Conservation (phyloP, 2,797 vertebrate species). For the Triplophysa bombifrons region DNA sequence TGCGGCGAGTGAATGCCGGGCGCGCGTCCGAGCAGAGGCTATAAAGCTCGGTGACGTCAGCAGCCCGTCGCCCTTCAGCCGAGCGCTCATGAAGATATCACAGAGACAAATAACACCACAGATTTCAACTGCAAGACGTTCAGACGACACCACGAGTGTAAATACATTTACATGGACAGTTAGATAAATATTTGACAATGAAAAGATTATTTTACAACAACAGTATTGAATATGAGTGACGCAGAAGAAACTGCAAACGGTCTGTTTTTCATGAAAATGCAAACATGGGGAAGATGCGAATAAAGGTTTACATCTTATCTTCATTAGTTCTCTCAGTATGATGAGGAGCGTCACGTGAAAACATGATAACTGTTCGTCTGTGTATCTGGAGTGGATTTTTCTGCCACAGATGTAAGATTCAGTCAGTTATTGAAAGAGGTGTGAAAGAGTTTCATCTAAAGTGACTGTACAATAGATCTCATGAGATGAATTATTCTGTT, state of each 20-base stretch:
- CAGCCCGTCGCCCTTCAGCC: background rate
- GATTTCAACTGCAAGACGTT: too few relatives aligned
- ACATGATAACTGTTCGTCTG: too few relatives aligned
- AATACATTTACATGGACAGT: background rate
- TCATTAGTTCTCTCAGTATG: too few relatives aligned
- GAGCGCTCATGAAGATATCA: background rate
- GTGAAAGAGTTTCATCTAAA: background rate
- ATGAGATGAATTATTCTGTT: slow-evolving; percentile 10
- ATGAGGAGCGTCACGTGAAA: too few relatives aligned
- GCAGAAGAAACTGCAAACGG: too few relatives aligned
- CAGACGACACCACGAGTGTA: background rate
- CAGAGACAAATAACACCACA: background rate
- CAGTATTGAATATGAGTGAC: too few relatives aligned
- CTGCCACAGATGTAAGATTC: background rate
- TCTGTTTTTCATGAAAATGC: too few relatives aligned
- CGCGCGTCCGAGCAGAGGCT: slow-evolving; percentile 56
- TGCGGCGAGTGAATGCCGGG: slow-evolving; percentile 52
- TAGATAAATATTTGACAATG: background rate
- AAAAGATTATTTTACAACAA: background rate
- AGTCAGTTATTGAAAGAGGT: background rate
- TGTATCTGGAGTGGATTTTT: background rate
- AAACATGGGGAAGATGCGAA: too few relatives aligned
- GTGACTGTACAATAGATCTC: background rate
- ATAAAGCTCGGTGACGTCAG: slow-evolving; percentile 75
- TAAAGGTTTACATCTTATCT: too few relatives aligned